Percentiles rank a stretch among this genome's conserved stretches.
These are phyloP conservation scores for Perca flavescens DNA, from an alignment of 2,113 vertebrate species.

Conservation along the genomic window DNA sequence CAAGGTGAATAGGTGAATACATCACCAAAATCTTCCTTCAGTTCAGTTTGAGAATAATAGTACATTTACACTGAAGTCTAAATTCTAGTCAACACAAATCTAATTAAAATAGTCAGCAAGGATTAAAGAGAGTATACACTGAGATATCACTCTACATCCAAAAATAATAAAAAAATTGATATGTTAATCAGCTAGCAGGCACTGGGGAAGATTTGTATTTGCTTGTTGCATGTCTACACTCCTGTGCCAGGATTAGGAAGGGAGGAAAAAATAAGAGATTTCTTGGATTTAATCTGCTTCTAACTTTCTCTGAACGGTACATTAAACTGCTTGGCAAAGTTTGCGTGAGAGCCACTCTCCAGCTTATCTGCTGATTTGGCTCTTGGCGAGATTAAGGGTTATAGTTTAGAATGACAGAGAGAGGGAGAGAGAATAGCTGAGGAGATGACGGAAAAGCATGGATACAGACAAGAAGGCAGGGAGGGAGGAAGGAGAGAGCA, in stretches of 20 bases:
- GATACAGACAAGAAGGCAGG: constrained; percentile 45
- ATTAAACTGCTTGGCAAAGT: constrained; percentile 69
- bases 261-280: constrained; percentile 42
- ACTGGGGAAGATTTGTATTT: constrained; percentile 6
- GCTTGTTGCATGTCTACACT: constrained; percentile 49
- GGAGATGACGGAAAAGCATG: constrained; percentile 29
- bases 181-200: constrained; percentile 16
- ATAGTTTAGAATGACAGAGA: constrained; percentile 57
- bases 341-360: constrained; percentile 58
- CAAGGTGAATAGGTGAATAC: neutral
- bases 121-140: neutral
- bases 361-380: constrained; percentile 81
- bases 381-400: constrained; percentile 77
- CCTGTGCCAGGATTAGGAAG: constrained; percentile 33
- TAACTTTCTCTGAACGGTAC: constrained; percentile 77
- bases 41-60: neutral
- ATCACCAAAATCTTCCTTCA: neutral
- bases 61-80: neutral
- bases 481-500: constrained; percentile 23
- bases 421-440: constrained; percentile 44
- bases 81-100: neutral
- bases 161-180: neutral
- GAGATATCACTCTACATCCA: neutral
- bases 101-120: neutral
- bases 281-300: constrained; percentile 78